Base-by-base conservation (phyloP, 1,140 invertebrate species). In the Theocolax elegans region DNA sequence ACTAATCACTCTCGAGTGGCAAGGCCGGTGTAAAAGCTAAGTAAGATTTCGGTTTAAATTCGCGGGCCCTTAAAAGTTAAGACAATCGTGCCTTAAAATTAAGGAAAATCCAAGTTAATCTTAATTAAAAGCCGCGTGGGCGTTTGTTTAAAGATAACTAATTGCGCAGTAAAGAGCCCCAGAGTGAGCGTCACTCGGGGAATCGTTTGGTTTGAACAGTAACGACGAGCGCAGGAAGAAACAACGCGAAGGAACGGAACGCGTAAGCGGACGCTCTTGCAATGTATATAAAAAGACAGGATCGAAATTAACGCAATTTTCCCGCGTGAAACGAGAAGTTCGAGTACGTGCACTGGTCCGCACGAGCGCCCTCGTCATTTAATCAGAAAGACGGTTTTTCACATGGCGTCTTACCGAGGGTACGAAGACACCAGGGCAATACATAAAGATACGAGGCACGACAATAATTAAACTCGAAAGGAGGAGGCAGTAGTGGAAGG, bases 391-490 rank as follows among this genome's bases (percentile, higher is more conserved):
- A 46, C 38, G 67, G 48, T 63, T 70, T 70, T 62, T 70, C 27
- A 23, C 31, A 40, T 31, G 48, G 67, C 48, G 49, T 27, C 35
- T 35, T 35, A 35, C 31, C 31, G 44, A 44, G 56, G 38, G 71
- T 35, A 23, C 21, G 23, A 27, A 27, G 21, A 17, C 29, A 44
- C 35, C 35, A 25, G 44, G 27, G 59, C 67, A 56, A 70, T 70
- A 70, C 67, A 63, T 70, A 63, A 62, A 70, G 40, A 59, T 59
- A 56, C 49, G 67, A 70, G 40, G 67, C 67, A 56, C 49, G 67
- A 70, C 67, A 63, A 70, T 70, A 70, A 70, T 70, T 70, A 70
- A 70, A 70, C 38, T 56, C 63, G 64, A 66, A 66, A 62, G 42
- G 58, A 58, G 65, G 56, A 59, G 59, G 65, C 19, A 23, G 49